These are phyloP conservation scores for Drosophila suboccidentalis DNA, from an alignment of 2,888 invertebrate genomes.

Conservation along the genomic window DNA sequence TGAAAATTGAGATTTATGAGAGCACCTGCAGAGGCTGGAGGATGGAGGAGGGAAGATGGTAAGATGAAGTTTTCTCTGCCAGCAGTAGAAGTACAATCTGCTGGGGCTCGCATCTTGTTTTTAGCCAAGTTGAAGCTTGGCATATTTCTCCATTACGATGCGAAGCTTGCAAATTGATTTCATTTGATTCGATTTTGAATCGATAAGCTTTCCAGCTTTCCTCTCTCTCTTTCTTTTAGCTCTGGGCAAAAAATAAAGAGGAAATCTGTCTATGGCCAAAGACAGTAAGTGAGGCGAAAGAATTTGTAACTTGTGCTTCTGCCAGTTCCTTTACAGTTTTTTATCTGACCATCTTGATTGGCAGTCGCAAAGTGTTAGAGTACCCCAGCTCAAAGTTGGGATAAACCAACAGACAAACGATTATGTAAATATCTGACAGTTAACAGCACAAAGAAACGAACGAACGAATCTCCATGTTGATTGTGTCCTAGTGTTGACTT, in stretches of 20 bases:
- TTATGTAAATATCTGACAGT: slow-evolving; percentile 68
- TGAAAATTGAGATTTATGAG: slow-evolving; percentile 79
- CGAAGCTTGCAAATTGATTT: slow-evolving; percentile 73
- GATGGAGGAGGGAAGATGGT: background rate
- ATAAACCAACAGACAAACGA: slow-evolving; percentile 66
- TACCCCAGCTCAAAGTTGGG: slow-evolving; percentile 37
- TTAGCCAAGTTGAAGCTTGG: slow-evolving; percentile 66
- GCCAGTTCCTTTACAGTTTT: slow-evolving; percentile 39
- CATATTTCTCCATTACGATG: slow-evolving; percentile 77
- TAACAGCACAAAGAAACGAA: slow-evolving; percentile 19
- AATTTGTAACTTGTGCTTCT: slow-evolving; percentile 59
- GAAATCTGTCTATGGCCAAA: slow-evolving; percentile 16
- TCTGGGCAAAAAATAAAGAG: slow-evolving; percentile 6
- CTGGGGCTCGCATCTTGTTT: slow-evolving; percentile 46
- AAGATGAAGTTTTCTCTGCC: background rate
- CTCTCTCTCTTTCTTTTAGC: background rate
- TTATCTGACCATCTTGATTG: slow-evolving; percentile 57
- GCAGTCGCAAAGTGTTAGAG: slow-evolving; percentile 60
- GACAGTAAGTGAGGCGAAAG: slow-evolving; percentile 32
- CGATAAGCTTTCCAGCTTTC: slow-evolving; percentile 63
- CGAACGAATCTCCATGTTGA: background rate
- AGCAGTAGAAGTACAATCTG: slow-evolving; percentile 15
- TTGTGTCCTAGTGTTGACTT: slow-evolving; percentile 11
- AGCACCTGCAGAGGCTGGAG: slow-evolving; percentile 47
- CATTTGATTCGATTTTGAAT: slow-evolving; percentile 79